Evolutionary conservation across 2,888 invertebrate genomes (phyloP), one percentile per base, ranked within the genome.

Genomic region (Smittia sp.): DNA sequence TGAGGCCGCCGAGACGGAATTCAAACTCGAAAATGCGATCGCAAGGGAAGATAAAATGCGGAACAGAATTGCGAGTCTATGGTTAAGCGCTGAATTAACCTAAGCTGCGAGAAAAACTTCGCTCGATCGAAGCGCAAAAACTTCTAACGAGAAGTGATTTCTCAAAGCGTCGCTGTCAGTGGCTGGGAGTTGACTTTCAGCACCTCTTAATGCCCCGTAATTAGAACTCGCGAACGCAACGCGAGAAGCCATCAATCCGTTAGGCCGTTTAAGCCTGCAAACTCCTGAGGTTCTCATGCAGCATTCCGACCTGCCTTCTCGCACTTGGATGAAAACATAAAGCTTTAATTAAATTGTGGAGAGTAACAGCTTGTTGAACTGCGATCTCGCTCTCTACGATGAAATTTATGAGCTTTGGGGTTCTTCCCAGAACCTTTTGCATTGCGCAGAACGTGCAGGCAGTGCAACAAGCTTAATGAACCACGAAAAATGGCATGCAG

Each of bases 181-280:
- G 58, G 20, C 63, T 63, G 63, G 27, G 27, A 58, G 58, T 58
- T 58, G 9, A 27, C 27, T 63, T 63, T 63, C 63, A 63, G 25
- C 63, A 63, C 63, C 63, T 63, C 15, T n/a, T 63, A 63, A 63
- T 63, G 63, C 11, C 27, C 63, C 15, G 20, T 63, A 63, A 63
- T 63, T 63, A 63, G 63, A 63, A 63, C 25, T 27, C 18, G 63
- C 20, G 15, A 27, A 24, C 58, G 6, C 18, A 4, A 58, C 6
- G 11, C 38, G 38, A 38, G 11, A 18, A 58, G n/a, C 58, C n/a
- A 58, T 58, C 58, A 58, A 58, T 22, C 58, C 58, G 58, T 58
- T 58, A 58, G 11, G 46, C 58, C 46, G n/a, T 46, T 11, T n/a
- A 46, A 15, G 11, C 15, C n/a, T 15, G 15, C 46, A 46, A 2